phyloP scores from a whole-genome alignment of 2,113 vertebrate genomes.

The Toxotes jaculatrix region DNA sequence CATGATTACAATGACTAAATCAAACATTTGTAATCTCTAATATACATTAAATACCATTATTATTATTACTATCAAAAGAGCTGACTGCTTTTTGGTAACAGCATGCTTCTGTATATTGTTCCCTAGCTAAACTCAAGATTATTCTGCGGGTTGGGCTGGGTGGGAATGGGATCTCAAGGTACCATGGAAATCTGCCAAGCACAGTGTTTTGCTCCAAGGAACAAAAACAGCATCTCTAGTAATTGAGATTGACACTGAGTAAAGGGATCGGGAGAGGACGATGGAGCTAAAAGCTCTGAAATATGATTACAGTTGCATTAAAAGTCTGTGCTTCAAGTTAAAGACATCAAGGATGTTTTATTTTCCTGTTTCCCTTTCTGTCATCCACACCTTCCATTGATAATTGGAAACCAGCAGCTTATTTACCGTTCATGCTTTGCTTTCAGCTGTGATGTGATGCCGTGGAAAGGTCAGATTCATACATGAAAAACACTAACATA shows the following conservation, averaged over 20 bases:
- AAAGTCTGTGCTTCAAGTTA: constrained; percentile 25
- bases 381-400: constrained; percentile 16
- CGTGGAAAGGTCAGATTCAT: constrained; percentile 13
- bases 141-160: background rate
- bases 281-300: constrained; percentile 32
- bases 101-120: background rate
- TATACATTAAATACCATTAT: background rate
- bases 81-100: background rate
- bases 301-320: constrained; percentile 51
- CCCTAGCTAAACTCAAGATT: background rate
- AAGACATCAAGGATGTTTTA: constrained; percentile 27
- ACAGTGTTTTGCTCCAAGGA: constrained; percentile 21
- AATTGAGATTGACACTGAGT: constrained; percentile 24
- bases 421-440: constrained; percentile 15
- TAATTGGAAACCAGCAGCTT: constrained; percentile 11
- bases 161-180: background rate
- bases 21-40: background rate
- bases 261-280: background rate
- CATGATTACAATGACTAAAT: background rate
- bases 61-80: background rate
- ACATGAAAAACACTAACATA: background rate
- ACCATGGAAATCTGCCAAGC: constrained; percentile 15
- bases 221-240: constrained; percentile 3
- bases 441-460: constrained; percentile 11
- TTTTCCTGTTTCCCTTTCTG: constrained; percentile 13